Percentiles rank a stretch among this genome's conserved stretches.
phyloP scores from a whole-genome alignment of 2,113 vertebrate species.

The Asarcornis scutulata region DNA sequence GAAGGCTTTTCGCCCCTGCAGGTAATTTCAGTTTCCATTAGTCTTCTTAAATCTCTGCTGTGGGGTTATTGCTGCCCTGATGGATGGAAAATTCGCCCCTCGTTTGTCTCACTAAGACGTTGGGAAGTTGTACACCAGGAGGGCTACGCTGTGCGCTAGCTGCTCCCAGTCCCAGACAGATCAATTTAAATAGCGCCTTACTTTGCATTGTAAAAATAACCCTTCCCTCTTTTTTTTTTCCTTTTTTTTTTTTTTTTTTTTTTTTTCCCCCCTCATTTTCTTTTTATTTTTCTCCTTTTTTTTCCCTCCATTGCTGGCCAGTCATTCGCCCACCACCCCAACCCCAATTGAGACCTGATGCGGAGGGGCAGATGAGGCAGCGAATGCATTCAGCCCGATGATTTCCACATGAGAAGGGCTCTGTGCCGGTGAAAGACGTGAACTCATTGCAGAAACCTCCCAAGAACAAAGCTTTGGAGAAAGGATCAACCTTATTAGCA shows the following conservation, averaged over 20 bases:
- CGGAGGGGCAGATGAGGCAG: constrained; percentile 33
- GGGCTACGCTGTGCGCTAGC: not conserved
- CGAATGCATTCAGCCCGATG: not conserved
- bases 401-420: constrained; percentile 64
- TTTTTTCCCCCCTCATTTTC: fast-evolving
- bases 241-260: not conserved
- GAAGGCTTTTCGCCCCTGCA: not conserved
- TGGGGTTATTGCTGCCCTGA: not conserved
- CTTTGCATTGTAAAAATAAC: constrained; percentile 11
- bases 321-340: not conserved
- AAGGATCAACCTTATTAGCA: constrained; percentile 71
- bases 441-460: constrained; percentile 64
- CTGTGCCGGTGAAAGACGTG: constrained; percentile 15
- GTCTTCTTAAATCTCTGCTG: fast-evolving
- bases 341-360: constrained; percentile 34
- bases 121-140: not conserved
- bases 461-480: constrained; percentile 56
- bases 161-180: not conserved
- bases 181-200: not conserved
- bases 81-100: not conserved
- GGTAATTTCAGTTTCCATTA: not conserved
- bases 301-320: not conserved
- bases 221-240: not conserved
- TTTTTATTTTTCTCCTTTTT: too few species aligned
- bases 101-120: not conserved